Percentiles rank a stretch among this genome's conserved stretches.
These are phyloP conservation scores for Parasteatoda lunata DNA, from an alignment of 2,888 invertebrate species.

Conservation along the genomic window DNA sequence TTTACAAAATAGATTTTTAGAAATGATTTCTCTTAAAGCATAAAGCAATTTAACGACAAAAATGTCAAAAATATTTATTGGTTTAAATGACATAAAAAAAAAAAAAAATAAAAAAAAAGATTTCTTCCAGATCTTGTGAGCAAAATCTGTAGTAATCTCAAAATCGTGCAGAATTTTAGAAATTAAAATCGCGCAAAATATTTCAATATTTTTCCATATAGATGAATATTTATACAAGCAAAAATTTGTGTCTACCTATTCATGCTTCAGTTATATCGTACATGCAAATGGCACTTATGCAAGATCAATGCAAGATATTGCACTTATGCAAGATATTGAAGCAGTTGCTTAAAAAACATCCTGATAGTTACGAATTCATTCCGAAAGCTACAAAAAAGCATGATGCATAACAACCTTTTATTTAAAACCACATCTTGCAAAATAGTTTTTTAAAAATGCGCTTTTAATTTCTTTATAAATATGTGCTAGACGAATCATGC, in stretches of 20 bases:
- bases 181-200: too few species aligned
- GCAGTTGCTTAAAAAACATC: constrained; percentile 17
- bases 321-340: constrained; percentile 30
- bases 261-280: constrained; percentile 44
- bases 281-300: constrained; percentile 47
- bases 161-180: too few species aligned
- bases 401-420: constrained; percentile 35
- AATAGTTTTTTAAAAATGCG: not conserved
- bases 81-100: too few species aligned
- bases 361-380: constrained; percentile 28
- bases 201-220: too few species aligned
- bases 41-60: too few species aligned
- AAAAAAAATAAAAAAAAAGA: too few species aligned
- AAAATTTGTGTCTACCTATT: constrained; percentile 46
- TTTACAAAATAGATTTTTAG: too few species aligned
- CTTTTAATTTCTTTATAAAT: not conserved
- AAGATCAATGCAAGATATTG: constrained; percentile 7
- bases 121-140: too few species aligned
- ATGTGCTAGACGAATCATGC: constrained; percentile 1
- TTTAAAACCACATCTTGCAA: not conserved
- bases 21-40: too few species aligned
- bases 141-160: too few species aligned
- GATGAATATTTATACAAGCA: constrained; percentile 10
- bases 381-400: constrained; percentile 38
- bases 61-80: too few species aligned